Evolutionary conservation across 1,140 invertebrate species (phyloP).

Genomic region (Orius insidiosus): DNA sequence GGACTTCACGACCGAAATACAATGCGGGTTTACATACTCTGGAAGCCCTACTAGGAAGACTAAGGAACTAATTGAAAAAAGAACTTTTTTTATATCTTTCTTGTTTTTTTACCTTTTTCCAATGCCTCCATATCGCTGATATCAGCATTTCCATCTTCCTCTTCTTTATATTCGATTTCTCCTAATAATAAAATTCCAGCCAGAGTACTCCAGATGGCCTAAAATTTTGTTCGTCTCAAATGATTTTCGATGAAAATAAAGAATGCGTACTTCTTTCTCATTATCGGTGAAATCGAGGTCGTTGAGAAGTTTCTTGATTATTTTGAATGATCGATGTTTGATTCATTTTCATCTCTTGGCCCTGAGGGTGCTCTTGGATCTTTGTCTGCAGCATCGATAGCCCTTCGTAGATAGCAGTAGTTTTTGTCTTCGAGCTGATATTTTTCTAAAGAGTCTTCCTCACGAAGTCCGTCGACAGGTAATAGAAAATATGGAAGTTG

Average conservation of each 20-base stretch:
- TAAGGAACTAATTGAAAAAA: no score
- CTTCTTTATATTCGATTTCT: slow-evolving; percentile 58
- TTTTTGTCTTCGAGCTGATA: slow-evolving; percentile 49
- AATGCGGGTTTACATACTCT: no score
- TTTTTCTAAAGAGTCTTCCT: slow-evolving; percentile 37
- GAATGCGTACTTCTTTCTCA: slow-evolving; percentile 36
- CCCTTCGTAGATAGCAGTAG: slow-evolving; percentile 58
- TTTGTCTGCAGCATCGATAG: slow-evolving; percentile 31
- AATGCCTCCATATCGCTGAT: slow-evolving; percentile 36
- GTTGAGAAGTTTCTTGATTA: slow-evolving; percentile 40
- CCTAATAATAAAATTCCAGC: slow-evolving; percentile 67
- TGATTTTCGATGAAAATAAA: no score
- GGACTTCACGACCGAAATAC: no score
- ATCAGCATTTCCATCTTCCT: slow-evolving; percentile 40
- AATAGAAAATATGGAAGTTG: slow-evolving; percentile 82
- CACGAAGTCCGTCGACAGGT: slow-evolving; percentile 67
- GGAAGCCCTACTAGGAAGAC: no score
- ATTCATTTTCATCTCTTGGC: slow-evolving; percentile 29
- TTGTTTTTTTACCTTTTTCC: slow-evolving; percentile 3
- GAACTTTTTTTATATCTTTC: no score
- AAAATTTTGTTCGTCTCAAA: no score
- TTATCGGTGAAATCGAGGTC: slow-evolving; percentile 54
- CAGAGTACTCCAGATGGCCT: slow-evolving; percentile 48
- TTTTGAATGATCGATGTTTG: slow-evolving; percentile 40
- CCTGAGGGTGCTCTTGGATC: slow-evolving; percentile 25